Conservation (phyloP, 2,888 invertebrate species). For the Tupiocoris notatus region DNA sequence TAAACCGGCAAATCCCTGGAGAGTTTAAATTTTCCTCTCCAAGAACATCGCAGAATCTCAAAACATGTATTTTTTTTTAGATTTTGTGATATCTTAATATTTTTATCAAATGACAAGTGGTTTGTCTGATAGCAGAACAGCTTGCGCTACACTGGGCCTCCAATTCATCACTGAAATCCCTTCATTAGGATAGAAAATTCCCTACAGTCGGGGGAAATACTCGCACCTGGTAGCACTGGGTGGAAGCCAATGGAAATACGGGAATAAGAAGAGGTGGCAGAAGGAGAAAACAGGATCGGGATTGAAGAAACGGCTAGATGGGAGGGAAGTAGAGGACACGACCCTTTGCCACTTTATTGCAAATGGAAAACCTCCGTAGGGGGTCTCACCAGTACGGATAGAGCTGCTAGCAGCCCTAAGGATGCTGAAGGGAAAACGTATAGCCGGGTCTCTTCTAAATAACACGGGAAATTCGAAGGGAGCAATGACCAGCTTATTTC, state of each 20-base stretch:
- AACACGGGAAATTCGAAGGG: slow-evolving; percentile 39
- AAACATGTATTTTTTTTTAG: no score
- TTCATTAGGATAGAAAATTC: no score
- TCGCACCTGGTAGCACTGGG: neutral
- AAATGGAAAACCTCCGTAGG: slow-evolving; percentile 45
- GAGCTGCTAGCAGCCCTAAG: neutral
- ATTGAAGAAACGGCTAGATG: neutral
- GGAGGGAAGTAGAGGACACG: neutral
- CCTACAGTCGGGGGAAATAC: no score
- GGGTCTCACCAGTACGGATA: neutral
- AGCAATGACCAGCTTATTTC: slow-evolving; percentile 41
- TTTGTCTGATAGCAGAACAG: no score
- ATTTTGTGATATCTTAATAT: no score
- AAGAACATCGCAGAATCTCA: no score
- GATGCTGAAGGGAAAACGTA: neutral
- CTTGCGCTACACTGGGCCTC: no score
- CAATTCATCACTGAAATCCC: no score
- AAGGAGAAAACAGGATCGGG: neutral
- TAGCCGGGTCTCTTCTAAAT: slow-evolving; percentile 25
- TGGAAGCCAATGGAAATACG: neutral
- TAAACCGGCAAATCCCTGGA: no score
- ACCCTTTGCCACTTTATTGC: slow-evolving; percentile 42
- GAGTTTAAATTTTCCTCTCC: no score
- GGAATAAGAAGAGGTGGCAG: neutral
- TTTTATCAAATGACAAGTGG: no score